Conservation (phyloP, 2,113 vertebrate genomes). For the Alligator sinensis region DNA sequence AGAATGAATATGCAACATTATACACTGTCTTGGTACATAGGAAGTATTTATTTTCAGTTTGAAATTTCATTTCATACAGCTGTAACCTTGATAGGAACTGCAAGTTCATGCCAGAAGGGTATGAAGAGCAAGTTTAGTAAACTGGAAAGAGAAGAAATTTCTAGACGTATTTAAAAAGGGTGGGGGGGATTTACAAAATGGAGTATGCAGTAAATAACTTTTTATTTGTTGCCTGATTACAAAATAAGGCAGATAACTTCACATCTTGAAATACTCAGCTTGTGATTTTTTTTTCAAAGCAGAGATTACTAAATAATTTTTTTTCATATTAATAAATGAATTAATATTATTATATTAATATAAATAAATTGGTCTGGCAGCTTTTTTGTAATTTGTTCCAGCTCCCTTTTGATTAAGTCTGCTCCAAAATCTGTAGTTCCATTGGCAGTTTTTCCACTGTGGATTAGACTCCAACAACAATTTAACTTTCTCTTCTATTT, state of each 20-base stretch:
- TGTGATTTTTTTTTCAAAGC: not conserved
- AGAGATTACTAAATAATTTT: not conserved
- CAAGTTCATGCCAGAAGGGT: constrained; percentile 17
- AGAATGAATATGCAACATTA: not conserved
- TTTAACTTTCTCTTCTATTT: not conserved
- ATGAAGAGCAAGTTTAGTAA: not conserved
- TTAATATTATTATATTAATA: not conserved
- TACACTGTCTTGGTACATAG: not conserved
- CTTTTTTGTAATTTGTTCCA: not conserved
- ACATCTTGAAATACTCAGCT: not conserved
- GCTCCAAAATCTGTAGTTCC: not conserved
- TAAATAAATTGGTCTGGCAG: not conserved
- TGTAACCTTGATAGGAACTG: not conserved
- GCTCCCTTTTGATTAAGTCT: not conserved
- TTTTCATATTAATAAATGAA: not conserved
- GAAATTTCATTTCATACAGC: not conserved
- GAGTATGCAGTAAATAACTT: not conserved
- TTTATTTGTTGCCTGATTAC: not conserved
- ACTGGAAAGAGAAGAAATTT: not conserved
- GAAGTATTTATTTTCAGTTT: not conserved
- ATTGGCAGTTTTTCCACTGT: not conserved
- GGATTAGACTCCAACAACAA: not conserved
- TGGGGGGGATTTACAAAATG: not conserved
- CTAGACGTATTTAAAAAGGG: not conserved
- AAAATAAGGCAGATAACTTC: not conserved